These are phyloP conservation scores for Balaenoptera acutorostrata DNA, from an alignment of 2,113 vertebrate species.

Conservation along the genomic window DNA sequence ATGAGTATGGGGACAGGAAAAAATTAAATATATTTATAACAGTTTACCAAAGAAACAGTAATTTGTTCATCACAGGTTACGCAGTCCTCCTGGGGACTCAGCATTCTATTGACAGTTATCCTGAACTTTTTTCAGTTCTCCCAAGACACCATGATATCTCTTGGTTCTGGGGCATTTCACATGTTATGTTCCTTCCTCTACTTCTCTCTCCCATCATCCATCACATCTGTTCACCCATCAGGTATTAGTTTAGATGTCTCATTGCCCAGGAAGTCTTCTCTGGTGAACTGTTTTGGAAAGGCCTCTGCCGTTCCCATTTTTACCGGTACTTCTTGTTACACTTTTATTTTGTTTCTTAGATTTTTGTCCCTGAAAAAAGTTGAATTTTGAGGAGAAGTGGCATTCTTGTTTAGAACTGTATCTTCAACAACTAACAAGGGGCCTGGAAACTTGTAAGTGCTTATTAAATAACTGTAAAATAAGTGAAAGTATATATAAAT, in stretches of 20 bases:
- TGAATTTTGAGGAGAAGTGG: not conserved
- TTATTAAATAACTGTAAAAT: not conserved
- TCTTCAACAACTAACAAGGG: not conserved
- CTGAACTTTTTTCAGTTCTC: not conserved
- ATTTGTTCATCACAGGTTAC: not conserved
- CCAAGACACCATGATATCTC: not conserved
- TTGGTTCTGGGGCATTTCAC: not conserved
- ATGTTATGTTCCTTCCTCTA: accelerated
- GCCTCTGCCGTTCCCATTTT: not conserved
- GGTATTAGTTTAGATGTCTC: not conserved
- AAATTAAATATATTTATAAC: not conserved
- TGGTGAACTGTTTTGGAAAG: not conserved
- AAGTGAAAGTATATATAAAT: not conserved
- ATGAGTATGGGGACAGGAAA: not conserved
- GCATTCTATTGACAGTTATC: not conserved
- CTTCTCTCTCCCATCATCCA: not conserved
- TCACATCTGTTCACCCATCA: too few relatives aligned
- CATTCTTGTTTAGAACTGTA: not conserved
- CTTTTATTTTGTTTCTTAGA: not conserved
- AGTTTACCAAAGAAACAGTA: not conserved
- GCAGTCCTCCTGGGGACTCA: not conserved
- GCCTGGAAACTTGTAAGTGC: not conserved
- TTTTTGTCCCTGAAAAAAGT: not conserved
- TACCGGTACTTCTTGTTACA: not conserved
- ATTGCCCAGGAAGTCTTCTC: not conserved